These are phyloP conservation scores for Notothenia coriiceps DNA, from an alignment of 2,113 vertebrate genomes.

Conservation along the genomic window DNA sequence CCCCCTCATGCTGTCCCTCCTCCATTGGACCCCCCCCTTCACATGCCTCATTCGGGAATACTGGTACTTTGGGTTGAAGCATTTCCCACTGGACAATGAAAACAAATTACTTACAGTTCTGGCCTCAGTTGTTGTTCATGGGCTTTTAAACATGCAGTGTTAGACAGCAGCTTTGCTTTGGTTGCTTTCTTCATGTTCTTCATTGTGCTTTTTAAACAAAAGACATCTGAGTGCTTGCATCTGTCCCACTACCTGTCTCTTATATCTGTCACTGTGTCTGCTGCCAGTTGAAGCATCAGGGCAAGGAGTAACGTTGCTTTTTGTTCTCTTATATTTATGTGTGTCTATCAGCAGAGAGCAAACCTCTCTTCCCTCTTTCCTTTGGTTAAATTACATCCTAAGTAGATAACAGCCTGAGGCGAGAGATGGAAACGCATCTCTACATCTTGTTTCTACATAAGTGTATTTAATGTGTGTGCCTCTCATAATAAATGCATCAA, in stretches of 20 bases:
- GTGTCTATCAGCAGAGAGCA: slow-evolving; percentile 53
- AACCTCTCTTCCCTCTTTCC: slow-evolving; percentile 40
- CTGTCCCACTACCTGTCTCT: slow-evolving; percentile 39
- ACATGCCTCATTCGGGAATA: slow-evolving; percentile 45
- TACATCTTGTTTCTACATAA: slow-evolving; percentile 32
- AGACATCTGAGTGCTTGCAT: slow-evolving; percentile 12
- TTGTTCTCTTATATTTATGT: slow-evolving; percentile 58
- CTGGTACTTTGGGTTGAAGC: slow-evolving; percentile 49
- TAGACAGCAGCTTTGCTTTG: slow-evolving; percentile 32
- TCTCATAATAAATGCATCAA: slow-evolving; percentile 43
- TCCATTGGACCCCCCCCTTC: slow-evolving; percentile 39
- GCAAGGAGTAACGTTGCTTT: slow-evolving; percentile 71
- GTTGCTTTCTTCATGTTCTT: slow-evolving; percentile 40
- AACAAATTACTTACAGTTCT: slow-evolving; percentile 32
- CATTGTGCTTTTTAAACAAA: slow-evolving; percentile 15
- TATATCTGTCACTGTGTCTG: slow-evolving; percentile 78
- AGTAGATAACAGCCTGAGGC: background rate
- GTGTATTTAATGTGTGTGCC: slow-evolving; percentile 60
- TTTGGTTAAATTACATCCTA: slow-evolving; percentile 36
- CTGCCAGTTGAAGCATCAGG: slow-evolving; percentile 81
- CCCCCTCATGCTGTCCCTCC: slow-evolving; percentile 33
- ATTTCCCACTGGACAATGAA: slow-evolving; percentile 58
- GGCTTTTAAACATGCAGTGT: slow-evolving; percentile 33
- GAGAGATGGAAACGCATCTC: slow-evolving; percentile 3
- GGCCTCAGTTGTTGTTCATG: slow-evolving; percentile 39